Base-by-base conservation (phyloP, 2,888 invertebrate genomes). In the Agrotis segetum region DNA sequence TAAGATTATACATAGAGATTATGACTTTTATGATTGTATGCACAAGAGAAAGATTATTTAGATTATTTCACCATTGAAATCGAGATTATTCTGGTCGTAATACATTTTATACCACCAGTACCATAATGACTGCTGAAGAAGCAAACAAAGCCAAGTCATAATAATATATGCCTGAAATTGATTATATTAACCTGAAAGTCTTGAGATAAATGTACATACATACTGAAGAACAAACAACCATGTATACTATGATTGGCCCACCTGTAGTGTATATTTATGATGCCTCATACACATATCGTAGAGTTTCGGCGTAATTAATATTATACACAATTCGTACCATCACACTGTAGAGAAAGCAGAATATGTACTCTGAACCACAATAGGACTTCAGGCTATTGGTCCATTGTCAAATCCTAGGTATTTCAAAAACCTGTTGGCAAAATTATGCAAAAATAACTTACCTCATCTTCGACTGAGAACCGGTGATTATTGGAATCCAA, bases 401-500 rank as follows among this genome's bases (percentile, higher is more conserved):
- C 3, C 13, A 19, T 14, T 17, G 11, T 17, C 17, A 19, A 46
- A 24, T n/a, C n/a, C 3, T 7, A n/a, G n/a, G n/a, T n/a, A 46
- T 13, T 9, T 14, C 19, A 17, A 47, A 60, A 47, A 19, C 19
- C 4, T 21, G n/a, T 24, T 24, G 24, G 11, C 49, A 55, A 46
- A 49, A 16, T 24, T 17, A 40, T 44, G 7, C 34, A 46, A 58
- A 66, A 74, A 67, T 71, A 74, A 97, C 98, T 98, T 96, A 99
- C 99, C 96, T 98, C 98, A 96, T 98, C 98, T 77, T 98, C 98
- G 71, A 98, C 97, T 65, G 97, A 96, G 93, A 99, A 98, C 60
- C 96, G 96, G 92, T 98, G 98, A 96, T 98, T 98, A 91, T 97
- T 97, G 50, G 98, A 98, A 96, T 99, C 99, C 90, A 99, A 96